Evolutionary conservation across 2,888 invertebrate genomes (phyloP).

Genomic region (Pelosia muscerda): DNA sequence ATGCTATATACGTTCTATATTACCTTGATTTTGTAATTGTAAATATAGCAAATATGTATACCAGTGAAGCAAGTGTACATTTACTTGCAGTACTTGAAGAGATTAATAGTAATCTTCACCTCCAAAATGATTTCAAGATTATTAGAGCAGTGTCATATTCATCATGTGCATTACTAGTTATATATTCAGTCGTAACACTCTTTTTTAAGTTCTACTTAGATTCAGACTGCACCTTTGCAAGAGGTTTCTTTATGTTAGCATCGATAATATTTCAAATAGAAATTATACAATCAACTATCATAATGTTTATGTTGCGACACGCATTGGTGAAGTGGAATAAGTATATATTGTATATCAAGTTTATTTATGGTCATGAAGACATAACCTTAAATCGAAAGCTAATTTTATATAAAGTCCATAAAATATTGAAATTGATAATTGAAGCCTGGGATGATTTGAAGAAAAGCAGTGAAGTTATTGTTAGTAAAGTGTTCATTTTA

Average conservation of each 20-base stretch:
- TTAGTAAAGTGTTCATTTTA: neutral
- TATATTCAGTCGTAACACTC: neutral
- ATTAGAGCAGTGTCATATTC: neutral
- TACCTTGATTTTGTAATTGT: neutral
- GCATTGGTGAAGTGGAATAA: neutral
- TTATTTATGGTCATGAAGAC: neutral
- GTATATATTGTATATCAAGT: neutral
- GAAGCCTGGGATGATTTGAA: conserved; percentile 1
- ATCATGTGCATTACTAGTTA: neutral
- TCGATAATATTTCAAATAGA: conserved; percentile 7
- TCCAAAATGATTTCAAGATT: neutral
- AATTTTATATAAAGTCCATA: neutral
- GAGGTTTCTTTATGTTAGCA: neutral
- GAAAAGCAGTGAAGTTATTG: neutral
- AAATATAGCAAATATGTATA: neutral
- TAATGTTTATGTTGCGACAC: neutral
- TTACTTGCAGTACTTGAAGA: neutral
- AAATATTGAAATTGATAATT: neutral
- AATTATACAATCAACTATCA: neutral
- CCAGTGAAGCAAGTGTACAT: neutral
- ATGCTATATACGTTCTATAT: neutral
- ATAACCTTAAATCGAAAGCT: neutral
- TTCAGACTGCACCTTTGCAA: neutral
- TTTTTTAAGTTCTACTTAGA: neutral
- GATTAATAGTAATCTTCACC: neutral